Base-by-base conservation (phyloP, 2,888 invertebrate species). In the Augochlorella aurata region DNA sequence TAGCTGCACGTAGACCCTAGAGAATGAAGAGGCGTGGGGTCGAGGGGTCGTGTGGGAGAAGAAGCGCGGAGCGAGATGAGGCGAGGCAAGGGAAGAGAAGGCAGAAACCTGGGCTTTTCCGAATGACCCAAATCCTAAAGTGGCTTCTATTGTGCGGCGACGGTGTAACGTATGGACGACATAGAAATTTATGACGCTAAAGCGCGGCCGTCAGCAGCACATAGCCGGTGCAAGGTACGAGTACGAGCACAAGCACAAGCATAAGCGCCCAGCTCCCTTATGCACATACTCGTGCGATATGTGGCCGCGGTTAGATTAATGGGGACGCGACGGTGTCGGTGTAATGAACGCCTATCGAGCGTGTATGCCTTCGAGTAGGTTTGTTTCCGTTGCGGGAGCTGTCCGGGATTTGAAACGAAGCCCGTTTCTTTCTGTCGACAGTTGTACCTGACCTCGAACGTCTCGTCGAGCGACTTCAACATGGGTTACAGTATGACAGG, bases 401-500 rank as follows among this genome's bases (percentile, higher is more conserved):
- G 12, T 14, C n/a, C 52, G 70, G 14, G 2, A 1, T 45, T 9
- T 54, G 74, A 61, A 38, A 65, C 61, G 74, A 66, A 67, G 47
- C 38, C 61, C 38, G 58, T 78, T 65, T 71, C 2, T 38, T 74
- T 86, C 70, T 88, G 81, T 84, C 79, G 63, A 75, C 95, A 96
- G 96, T 94, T 97, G 93, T 96, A 96, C 94, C 95, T 98, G 92
- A 97, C 97, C 82, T 97, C 97, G 82, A 97, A 97, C 94, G 97
- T 98, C 90, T 96, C 97, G 68, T 96, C 96, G 91, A 96, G 97
- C 72, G 97, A 98, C 94, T 97, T 97, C 95, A 97, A 97, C 94
- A 97, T 97, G 96, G 97, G 97, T 71, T 98, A 97, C 95, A 97
- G 97, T 92, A 97, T 98, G 95, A 97, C 97, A 1, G 97, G 97